Evolutionary conservation across 2,797 vertebrate genomes (phyloP).

Genomic region (Paramormyrops hopkinsi): DNA sequence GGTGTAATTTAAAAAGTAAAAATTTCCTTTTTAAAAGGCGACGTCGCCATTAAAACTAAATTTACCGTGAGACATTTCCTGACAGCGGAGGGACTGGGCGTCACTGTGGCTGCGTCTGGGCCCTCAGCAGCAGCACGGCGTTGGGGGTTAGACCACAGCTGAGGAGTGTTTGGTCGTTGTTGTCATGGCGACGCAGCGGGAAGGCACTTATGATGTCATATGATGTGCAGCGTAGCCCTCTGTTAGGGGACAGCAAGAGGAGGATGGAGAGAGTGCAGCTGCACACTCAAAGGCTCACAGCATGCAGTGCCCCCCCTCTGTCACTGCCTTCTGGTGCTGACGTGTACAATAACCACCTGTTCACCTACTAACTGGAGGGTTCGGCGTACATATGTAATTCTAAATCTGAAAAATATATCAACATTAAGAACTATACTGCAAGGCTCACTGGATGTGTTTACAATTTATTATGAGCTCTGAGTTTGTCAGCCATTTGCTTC

Average conservation of each 20-base stretch:
- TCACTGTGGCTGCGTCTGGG: constrained; percentile 13
- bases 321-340: not conserved
- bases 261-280: not conserved
- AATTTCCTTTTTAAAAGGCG: not conserved
- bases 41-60: not conserved
- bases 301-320: too few relatives aligned
- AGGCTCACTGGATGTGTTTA: not conserved
- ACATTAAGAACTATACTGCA: not conserved
- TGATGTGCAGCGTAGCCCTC: constrained; percentile 39
- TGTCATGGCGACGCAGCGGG: constrained; percentile 59
- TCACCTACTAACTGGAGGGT: not conserved
- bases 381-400: not conserved
- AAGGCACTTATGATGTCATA: constrained; percentile 81
- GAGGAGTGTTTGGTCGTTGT: constrained; percentile 62
- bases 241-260: constrained; percentile 41
- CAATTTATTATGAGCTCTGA: not conserved
- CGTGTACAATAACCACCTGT: not conserved
- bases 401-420: not conserved
- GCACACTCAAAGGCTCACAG: not conserved
- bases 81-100: not conserved
- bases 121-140: constrained; percentile 61
- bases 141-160: constrained; percentile 67
- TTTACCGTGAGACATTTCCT: not conserved
- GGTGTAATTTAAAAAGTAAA: not conserved
- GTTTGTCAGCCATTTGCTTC: not conserved